Evolutionary conservation across 2,888 invertebrate species (phyloP).

Genomic region (Leucoptera coffeella): DNA sequence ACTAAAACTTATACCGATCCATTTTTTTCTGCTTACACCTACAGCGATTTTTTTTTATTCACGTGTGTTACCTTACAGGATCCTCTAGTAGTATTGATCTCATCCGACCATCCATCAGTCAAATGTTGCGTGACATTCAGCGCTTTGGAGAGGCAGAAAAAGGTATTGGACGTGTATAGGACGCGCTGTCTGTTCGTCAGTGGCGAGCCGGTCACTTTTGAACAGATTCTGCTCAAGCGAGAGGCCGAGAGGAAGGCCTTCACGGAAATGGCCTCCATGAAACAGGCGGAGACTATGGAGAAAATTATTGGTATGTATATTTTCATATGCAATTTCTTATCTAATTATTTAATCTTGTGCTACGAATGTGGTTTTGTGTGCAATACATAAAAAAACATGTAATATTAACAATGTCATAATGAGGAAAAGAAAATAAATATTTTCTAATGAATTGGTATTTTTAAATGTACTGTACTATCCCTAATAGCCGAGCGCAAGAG

Average conservation of each 20-base stretch:
- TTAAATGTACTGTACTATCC: too few relatives aligned
- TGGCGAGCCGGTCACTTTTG: constrained; percentile 41
- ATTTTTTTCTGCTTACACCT: too few relatives aligned
- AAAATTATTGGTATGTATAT: constrained; percentile 27
- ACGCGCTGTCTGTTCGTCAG: constrained; percentile 43
- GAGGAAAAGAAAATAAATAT: too few relatives aligned
- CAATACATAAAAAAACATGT: too few relatives aligned
- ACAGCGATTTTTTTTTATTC: too few relatives aligned
- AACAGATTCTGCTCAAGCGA: constrained; percentile 36
- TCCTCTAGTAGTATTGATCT: constrained; percentile 43
- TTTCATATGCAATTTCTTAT: too few relatives aligned
- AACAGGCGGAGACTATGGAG: constrained; percentile 44
- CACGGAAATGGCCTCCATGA: constrained; percentile 42
- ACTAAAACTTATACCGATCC: too few relatives aligned
- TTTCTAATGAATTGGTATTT: too few relatives aligned
- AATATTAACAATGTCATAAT: too few relatives aligned
- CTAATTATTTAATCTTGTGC: too few relatives aligned
- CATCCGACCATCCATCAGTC: constrained; percentile 46
- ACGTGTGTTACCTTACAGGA: constrained; percentile 33
- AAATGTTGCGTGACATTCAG: constrained; percentile 46
- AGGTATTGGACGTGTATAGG: constrained; percentile 41
- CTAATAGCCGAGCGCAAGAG: constrained; percentile 38
- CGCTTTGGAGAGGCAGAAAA: constrained; percentile 40
- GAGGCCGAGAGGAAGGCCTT: constrained; percentile 41
- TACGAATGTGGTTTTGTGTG: too few relatives aligned